A percentile compares a stretch with the other conserved stretches of the same genome.
Evolutionary conservation across 92 coral and sea anemone genomes (phyloP).

Genomic region (Pocillopora grandis): DNA sequence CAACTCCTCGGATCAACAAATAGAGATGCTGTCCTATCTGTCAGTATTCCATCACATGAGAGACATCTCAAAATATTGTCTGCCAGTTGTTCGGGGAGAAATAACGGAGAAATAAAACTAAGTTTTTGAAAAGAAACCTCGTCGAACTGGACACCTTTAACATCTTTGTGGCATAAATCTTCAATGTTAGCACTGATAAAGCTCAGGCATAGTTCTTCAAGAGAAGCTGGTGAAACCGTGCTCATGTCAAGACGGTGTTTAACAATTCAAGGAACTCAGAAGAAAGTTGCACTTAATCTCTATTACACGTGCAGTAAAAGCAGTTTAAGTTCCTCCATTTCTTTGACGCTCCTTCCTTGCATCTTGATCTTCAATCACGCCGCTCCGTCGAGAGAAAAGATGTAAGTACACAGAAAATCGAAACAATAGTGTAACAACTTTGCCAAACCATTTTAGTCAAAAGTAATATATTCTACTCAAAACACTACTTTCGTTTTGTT

Average conservation of each 20-base stretch:
- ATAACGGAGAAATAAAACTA: conserved; percentile 56
- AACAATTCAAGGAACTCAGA: neutral
- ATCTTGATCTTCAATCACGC: neutral
- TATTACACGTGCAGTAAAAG: too few species aligned
- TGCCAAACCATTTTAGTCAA: neutral
- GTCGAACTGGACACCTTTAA: conserved; percentile 37
- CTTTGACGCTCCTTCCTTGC: neutral
- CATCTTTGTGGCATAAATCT: conserved; percentile 60
- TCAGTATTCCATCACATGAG: conserved; percentile 51
- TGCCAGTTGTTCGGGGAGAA: conserved; percentile 74
- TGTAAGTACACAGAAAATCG: neutral
- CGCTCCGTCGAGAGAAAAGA: too few species aligned
- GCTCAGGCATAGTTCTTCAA: conserved; percentile 58
- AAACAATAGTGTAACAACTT: neutral
- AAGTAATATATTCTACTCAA: too few species aligned
- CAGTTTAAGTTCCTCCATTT: neutral
- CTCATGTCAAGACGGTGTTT: conserved; percentile 16
- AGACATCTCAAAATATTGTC: conserved; percentile 56
- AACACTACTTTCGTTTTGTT: neutral
- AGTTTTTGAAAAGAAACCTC: conserved; percentile 29
- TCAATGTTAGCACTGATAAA: conserved; percentile 60
- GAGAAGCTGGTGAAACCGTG: conserved; percentile 60
- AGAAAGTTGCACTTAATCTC: neutral
- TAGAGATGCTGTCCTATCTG: conserved; percentile 48
- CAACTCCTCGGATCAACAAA: conserved; percentile 61